Evolutionary conservation across 2,797 vertebrate species (phyloP), one percentile per base, ranked within the genome.

Genomic region (Echeneis naucrates): DNA sequence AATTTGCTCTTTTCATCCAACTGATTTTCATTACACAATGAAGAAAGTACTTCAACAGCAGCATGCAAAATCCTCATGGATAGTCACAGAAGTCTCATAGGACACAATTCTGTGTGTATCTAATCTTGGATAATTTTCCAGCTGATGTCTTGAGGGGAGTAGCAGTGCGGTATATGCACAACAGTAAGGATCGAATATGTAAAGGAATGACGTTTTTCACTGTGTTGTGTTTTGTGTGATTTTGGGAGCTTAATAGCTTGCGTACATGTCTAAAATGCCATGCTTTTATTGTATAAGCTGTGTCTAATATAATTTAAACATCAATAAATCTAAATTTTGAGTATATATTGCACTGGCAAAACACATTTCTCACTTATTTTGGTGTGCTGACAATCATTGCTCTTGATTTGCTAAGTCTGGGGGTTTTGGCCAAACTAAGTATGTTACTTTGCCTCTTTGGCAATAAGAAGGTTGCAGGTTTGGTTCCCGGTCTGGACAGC

Each of bases 211-310:
- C 1, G 21, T 33, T 65, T 80, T 53, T 63, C 48, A 68, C 21
- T 76, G 48, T 32, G 61, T 23, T 32, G 40, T 21, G n/a, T 84
- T 87, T 82, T 79, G 27, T 72, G 60, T 48, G 51, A 52, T 8
- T 0, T 45, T 58, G 6, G 54, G 27, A 48, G 55, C 52, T 23
- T 17, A 59, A 50, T 42, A 42, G 33, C 50, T 52, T 51, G 9
- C 54, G 1, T 27, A 17, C 37, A 13, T 53, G 24, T 64, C 2
- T 37, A 3, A 50, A 63, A 72, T 71, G 0, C 50, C 3, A 45
- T 23, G 33, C 64, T 37, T 63, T 63, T 50, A 58, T 4, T 35
- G 17, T 82, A 0, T 77, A 52, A 59, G 8, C 12, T 59, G 17
- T 56, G 54, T 74, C 16, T 40, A 24, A 61, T 37, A 19, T 63